phyloP scores from a whole-genome alignment of 2,888 invertebrate genomes.

The Patella ulyssiponensis region DNA sequence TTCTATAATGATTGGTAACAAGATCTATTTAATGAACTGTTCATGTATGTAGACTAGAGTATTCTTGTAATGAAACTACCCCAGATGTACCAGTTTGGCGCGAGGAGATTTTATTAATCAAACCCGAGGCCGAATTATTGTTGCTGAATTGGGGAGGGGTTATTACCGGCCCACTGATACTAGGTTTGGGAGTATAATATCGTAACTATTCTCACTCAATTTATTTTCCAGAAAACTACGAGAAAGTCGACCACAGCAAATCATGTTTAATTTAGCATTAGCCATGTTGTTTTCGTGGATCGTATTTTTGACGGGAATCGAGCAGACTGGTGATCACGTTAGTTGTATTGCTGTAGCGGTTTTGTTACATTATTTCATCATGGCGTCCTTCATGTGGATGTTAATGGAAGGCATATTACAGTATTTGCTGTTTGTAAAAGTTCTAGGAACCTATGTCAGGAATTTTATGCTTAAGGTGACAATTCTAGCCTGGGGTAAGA shows the following conservation, averaged over 20 bases:
- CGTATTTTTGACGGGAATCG: constrained; percentile 68
- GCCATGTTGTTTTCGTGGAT: constrained; percentile 78
- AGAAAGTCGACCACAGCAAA: constrained; percentile 78
- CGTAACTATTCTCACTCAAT: not conserved
- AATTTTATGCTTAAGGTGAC: constrained; percentile 79
- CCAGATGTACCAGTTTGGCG: no score
- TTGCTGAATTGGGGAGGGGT: no score
- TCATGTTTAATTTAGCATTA: constrained; percentile 79
- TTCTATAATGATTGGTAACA: no score
- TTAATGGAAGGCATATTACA: constrained; percentile 80
- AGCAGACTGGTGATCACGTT: constrained; percentile 64
- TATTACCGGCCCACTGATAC: no score
- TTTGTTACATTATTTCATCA: constrained; percentile 79
- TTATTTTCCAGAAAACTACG: constrained; percentile 75
- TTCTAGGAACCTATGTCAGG: constrained; percentile 76
- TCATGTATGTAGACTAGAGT: no score
- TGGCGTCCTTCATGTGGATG: constrained; percentile 78
- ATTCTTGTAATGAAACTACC: no score
- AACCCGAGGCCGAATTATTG: no score
- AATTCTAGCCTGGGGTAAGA: constrained; percentile 78
- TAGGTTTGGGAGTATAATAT: no score
- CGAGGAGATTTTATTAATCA: no score
- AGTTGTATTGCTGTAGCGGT: constrained; percentile 78
- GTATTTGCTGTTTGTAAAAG: constrained; percentile 80
- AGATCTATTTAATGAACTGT: no score